A percentile compares a stretch with the other conserved stretches of the same genome.
Evolutionary conservation across 2,888 invertebrate species (phyloP).

Genomic region (Nymphalis polychloros): DNA sequence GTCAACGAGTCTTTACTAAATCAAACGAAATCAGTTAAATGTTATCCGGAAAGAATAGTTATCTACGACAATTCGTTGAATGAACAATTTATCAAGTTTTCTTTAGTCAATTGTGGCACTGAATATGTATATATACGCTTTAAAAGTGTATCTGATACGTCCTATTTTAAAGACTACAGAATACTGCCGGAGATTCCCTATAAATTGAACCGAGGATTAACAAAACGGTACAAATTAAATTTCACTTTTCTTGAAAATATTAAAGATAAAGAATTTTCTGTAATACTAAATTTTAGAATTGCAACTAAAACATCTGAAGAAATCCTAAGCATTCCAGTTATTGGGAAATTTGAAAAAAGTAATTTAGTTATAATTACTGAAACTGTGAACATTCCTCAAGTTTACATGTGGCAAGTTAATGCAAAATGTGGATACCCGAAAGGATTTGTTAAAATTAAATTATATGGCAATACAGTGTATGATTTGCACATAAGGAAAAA

Average conservation of each 20-base stretch:
- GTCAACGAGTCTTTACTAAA: slow-evolving; percentile 40
- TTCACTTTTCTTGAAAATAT: slow-evolving; percentile 50
- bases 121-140: slow-evolving; percentile 57
- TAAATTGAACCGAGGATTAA: slow-evolving; percentile 61
- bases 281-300: slow-evolving; percentile 58
- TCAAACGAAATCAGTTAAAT: slow-evolving; percentile 47
- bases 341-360: slow-evolving; percentile 43
- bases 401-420: slow-evolving; percentile 64
- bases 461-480: slow-evolving; percentile 51
- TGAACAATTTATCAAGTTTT: slow-evolving; percentile 56
- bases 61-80: slow-evolving; percentile 45
- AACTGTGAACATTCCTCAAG: slow-evolving; percentile 53
- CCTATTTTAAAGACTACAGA: slow-evolving; percentile 49
- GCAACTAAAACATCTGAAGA: slow-evolving; percentile 47
- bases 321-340: slow-evolving; percentile 57
- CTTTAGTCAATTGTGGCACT: slow-evolving; percentile 53
- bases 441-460: slow-evolving; percentile 48
- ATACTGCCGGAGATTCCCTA: slow-evolving; percentile 53
- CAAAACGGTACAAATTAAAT: slow-evolving; percentile 51
- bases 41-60: slow-evolving; percentile 51
- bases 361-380: slow-evolving; percentile 50
- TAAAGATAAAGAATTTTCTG: slow-evolving; percentile 42
- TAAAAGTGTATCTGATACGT: slow-evolving; percentile 51
- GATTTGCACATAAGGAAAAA: slow-evolving; percentile 56
- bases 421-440: slow-evolving; percentile 50